Percentiles rank a stretch among this genome's conserved stretches.
These are phyloP conservation scores for Calameuta idolon DNA, from an alignment of 2,888 invertebrate genomes.

Conservation along the genomic window DNA sequence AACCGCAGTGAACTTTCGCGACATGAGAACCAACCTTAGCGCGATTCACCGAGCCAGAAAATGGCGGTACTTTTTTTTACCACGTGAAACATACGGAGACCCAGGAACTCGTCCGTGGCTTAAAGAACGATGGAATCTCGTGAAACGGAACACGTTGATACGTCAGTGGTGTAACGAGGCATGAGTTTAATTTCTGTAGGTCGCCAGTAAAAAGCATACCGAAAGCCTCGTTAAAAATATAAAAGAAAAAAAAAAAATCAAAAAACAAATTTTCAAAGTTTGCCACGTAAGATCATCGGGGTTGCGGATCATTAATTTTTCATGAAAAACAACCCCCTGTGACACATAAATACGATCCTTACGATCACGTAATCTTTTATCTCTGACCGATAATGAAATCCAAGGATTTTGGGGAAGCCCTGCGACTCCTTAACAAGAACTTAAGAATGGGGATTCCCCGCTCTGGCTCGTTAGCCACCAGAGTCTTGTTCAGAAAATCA, in stretches of 20 bases:
- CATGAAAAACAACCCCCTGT: background rate
- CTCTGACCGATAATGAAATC: background rate
- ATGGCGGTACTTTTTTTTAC: constrained; percentile 27
- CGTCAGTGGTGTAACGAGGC: background rate
- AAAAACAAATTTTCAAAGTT: background rate
- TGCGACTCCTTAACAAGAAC: background rate
- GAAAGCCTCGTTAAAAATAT: background rate
- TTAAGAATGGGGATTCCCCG: background rate
- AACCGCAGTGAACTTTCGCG: background rate
- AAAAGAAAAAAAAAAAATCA: background rate
- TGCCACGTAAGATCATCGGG: background rate
- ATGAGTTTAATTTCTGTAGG: background rate
- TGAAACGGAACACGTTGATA: background rate
- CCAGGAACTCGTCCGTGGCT: background rate
- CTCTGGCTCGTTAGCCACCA: background rate
- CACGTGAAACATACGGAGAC: background rate
- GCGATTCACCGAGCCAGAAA: constrained; percentile 47
- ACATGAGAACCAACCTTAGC: constrained; percentile 25
- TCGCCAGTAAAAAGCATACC: background rate
- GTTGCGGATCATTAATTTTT: background rate
- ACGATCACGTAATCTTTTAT: background rate
- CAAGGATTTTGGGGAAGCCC: background rate
- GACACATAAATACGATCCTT: background rate
- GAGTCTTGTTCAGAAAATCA: background rate
- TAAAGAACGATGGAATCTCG: background rate